Conservation (phyloP, 2,888 invertebrate genomes). For the Maniola hyperantus region DNA sequence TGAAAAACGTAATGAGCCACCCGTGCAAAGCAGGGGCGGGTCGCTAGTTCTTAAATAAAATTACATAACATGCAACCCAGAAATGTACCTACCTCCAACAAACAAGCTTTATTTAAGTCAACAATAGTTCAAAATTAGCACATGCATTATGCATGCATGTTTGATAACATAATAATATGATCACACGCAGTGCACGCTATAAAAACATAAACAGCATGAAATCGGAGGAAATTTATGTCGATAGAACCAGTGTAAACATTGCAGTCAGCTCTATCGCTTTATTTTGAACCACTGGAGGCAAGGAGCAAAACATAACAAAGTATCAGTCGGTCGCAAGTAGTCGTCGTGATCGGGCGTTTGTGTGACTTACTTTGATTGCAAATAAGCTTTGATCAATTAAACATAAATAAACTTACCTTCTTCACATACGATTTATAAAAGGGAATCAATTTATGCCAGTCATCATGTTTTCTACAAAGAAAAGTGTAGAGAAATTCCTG, state of each 20-base stretch:
- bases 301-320: constrained; percentile 77
- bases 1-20: too few relatives aligned
- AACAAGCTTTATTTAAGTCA: too few relatives aligned
- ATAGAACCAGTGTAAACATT: constrained; percentile 73
- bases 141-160: background rate
- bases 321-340: constrained; percentile 70
- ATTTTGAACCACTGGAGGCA: constrained; percentile 64
- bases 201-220: constrained; percentile 4
- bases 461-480: constrained; percentile 72
- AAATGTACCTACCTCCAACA: background rate
- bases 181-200: background rate
- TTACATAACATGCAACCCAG: background rate
- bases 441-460: constrained; percentile 37
- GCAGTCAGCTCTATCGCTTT: constrained; percentile 54
- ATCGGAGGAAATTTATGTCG: constrained; percentile 47
- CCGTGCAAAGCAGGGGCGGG: too few relatives aligned
- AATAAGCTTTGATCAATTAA: constrained; percentile 16
- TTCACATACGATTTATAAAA: background rate
- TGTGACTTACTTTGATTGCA: constrained; percentile 7
- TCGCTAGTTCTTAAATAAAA: too few relatives aligned
- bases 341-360: constrained; percentile 56
- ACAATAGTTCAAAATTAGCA: background rate
- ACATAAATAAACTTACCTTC: background rate
- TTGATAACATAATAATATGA: background rate
- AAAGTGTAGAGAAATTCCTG: constrained; percentile 66